phyloP scores from a whole-genome alignment of 2,113 vertebrate species.

The Phocoena sinus region DNA sequence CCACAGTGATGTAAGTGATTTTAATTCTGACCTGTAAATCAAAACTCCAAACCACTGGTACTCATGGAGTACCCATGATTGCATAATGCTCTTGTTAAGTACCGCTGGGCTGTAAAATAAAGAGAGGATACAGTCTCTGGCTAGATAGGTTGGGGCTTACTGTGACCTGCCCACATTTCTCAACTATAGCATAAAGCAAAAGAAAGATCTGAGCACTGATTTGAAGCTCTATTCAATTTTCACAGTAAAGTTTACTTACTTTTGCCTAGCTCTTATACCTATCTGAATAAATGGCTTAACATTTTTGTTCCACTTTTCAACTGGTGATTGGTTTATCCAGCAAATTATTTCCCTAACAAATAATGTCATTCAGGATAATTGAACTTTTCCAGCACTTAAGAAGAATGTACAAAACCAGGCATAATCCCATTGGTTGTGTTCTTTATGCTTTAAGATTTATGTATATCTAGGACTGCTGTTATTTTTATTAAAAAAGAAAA shows the following conservation, averaged over 20 bases:
- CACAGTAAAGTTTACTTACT: not conserved
- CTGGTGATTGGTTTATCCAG: slow-evolving; percentile 40
- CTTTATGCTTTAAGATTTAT: slow-evolving; percentile 40
- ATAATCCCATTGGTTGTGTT: not conserved
- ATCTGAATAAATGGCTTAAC: slow-evolving; percentile 40
- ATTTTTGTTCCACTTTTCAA: slow-evolving; percentile 9
- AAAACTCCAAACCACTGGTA: not conserved
- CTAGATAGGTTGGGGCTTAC: slow-evolving; percentile 29
- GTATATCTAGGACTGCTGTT: slow-evolving; percentile 20
- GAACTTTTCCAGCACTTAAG: slow-evolving; percentile 35
- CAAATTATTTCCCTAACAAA: slow-evolving; percentile 28
- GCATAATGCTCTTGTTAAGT: not conserved
- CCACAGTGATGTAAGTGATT: not conserved
- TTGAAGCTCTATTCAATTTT: slow-evolving; percentile 44
- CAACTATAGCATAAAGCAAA: not conserved
- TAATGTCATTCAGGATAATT: not conserved
- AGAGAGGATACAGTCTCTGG: not conserved
- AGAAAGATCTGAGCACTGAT: not conserved
- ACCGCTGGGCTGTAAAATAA: slow-evolving; percentile 8
- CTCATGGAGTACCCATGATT: not conserved
- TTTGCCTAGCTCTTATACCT: not conserved
- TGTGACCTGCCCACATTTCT: slow-evolving; percentile 7
- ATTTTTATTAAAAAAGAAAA: slow-evolving; percentile 34
- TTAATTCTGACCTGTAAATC: not conserved
- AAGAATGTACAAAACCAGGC: slow-evolving; percentile 18